A percentile compares a stretch with the other conserved stretches of the same genome.
Evolutionary conservation across 2,888 invertebrate species (phyloP).

Genomic region (Danaus chrysippus): DNA sequence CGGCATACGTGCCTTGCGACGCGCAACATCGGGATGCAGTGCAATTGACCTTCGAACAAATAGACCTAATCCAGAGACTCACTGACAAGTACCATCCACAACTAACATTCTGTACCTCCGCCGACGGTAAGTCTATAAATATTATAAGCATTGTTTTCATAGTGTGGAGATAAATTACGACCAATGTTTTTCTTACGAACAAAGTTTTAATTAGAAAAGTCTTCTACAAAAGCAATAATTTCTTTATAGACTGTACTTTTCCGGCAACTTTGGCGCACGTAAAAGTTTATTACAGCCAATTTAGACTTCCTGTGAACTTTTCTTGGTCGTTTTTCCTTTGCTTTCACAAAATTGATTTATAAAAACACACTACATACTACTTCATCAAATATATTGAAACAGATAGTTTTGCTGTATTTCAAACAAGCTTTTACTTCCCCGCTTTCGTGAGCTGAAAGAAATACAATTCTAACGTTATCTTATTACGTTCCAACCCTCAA

Average conservation of each 20-base stretch:
- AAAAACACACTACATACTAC: not conserved
- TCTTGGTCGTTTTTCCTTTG: slow-evolving; percentile 4
- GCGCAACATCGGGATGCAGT: slow-evolving; percentile 91
- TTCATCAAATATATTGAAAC: too few relatives aligned
- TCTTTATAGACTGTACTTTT: slow-evolving; percentile 7
- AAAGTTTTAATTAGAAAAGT: slow-evolving; percentile 3
- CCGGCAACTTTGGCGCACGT: not conserved
- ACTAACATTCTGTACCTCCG: slow-evolving; percentile 87
- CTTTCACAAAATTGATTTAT: not conserved
- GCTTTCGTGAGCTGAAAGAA: too few relatives aligned
- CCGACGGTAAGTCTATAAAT: slow-evolving; percentile 80
- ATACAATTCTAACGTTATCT: too few relatives aligned
- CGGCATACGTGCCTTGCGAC: slow-evolving; percentile 90
- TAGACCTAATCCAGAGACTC: slow-evolving; percentile 90
- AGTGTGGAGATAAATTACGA: not conserved
- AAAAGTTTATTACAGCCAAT: slow-evolving; percentile 7
- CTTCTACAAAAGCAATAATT: slow-evolving; percentile 5
- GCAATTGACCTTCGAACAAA: slow-evolving; percentile 90
- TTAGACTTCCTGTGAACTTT: slow-evolving; percentile 4
- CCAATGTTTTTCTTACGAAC: slow-evolving; percentile 4
- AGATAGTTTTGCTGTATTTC: not conserved
- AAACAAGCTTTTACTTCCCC: not conserved
- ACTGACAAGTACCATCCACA: slow-evolving; percentile 88
- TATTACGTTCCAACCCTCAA: too few relatives aligned
- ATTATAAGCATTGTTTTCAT: slow-evolving; percentile 4